Percentiles rank a stretch among this genome's conserved stretches.
Evolutionary conservation across 1,140 invertebrate species (phyloP).

Genomic region (Heliconius melpomene): DNA sequence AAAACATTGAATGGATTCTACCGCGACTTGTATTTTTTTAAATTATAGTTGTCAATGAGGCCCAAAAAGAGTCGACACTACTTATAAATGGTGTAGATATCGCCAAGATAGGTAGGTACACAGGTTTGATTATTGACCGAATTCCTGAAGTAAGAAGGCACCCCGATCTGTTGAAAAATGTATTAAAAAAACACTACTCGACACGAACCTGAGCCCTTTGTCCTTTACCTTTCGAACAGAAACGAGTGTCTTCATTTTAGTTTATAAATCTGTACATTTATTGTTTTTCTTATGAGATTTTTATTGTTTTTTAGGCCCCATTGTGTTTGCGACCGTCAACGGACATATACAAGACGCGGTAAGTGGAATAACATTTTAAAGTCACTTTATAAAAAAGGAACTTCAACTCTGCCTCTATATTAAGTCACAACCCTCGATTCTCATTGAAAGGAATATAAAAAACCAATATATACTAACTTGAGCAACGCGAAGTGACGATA

Average conservation of each 20-base stretch:
- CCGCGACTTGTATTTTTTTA: neutral
- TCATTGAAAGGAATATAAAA: constrained; percentile 44
- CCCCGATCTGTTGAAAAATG: neutral
- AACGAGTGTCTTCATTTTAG: neutral
- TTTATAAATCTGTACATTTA: neutral
- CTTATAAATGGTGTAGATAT: too few species aligned
- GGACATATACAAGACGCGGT: neutral
- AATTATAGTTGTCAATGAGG: neutral
- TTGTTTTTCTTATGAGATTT: neutral
- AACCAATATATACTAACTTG: constrained; percentile 61
- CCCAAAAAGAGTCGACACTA: neutral
- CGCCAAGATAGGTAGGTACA: too few species aligned
- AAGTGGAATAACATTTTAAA: constrained; percentile 68
- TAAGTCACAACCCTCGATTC: constrained; percentile 73
- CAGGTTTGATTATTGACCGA: too few species aligned
- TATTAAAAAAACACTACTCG: neutral
- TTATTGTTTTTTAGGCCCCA: neutral
- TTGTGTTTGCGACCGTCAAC: neutral
- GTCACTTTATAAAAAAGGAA: constrained; percentile 67
- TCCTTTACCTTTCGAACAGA: neutral
- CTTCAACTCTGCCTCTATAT: constrained; percentile 52
- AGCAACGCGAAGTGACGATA: constrained; percentile 69
- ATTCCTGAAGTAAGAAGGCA: neutral
- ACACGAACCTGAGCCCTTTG: neutral
- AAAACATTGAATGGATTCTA: constrained; percentile 18